These are phyloP conservation scores for Xerus inauris DNA, from an alignment of 2,113 vertebrate species.

Conservation along the genomic window DNA sequence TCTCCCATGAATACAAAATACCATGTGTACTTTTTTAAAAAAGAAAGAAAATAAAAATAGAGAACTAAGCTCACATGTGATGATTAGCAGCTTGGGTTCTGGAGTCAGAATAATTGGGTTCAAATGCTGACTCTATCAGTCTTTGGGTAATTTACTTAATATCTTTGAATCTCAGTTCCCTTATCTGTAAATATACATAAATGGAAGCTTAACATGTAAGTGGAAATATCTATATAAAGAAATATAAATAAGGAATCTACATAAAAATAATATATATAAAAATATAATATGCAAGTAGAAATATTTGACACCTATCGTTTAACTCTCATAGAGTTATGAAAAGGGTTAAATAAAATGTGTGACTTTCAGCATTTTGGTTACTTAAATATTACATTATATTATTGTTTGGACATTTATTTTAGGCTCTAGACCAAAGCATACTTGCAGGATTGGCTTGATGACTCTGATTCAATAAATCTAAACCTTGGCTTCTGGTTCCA, in stretches of 20 bases:
- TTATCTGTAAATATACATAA: neutral
- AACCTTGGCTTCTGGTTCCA: constrained; percentile 53
- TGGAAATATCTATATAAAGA: neutral
- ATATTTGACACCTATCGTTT: neutral
- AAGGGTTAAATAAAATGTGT: constrained; percentile 2
- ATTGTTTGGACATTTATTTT: constrained; percentile 31
- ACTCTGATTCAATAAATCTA: constrained; percentile 26
- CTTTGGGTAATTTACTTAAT: neutral
- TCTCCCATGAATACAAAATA: neutral
- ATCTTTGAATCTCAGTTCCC: neutral
- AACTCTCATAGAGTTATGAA: neutral
- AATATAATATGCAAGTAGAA: neutral
- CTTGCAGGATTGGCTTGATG: constrained; percentile 44
- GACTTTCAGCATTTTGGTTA: neutral
- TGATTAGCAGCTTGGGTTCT: neutral
- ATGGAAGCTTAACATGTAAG: neutral
- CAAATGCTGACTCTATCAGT: neutral
- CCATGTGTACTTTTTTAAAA: neutral
- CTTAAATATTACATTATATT: constrained; percentile 17
- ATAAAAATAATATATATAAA: neutral
- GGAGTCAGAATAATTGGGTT: neutral
- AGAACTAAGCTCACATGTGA: neutral
- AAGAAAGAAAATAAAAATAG: neutral
- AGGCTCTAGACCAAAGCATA: neutral
- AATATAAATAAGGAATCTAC: neutral